A percentile compares a stretch with the other conserved stretches of the same genome.
Evolutionary conservation across 2,797 vertebrate species (phyloP).

Genomic region (Sciurus carolinensis): DNA sequence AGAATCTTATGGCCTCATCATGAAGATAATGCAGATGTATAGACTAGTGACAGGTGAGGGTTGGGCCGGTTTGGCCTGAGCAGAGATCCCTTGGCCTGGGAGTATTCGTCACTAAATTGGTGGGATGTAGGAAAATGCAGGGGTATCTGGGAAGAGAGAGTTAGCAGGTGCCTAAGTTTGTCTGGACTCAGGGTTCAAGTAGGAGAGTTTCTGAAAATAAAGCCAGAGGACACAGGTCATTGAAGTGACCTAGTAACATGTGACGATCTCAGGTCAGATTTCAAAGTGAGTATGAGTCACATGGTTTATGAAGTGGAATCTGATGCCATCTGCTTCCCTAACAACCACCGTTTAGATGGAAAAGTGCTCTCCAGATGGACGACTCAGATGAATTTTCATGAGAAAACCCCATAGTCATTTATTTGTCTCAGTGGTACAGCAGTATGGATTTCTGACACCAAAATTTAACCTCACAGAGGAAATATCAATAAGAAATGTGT

Average conservation of each 20-base stretch:
- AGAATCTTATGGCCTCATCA: neutral
- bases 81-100: neutral
- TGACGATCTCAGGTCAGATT: neutral
- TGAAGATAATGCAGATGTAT: neutral
- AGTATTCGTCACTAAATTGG: neutral
- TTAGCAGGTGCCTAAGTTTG: neutral
- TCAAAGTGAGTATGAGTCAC: neutral
- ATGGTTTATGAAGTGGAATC: neutral
- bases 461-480: neutral
- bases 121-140: neutral
- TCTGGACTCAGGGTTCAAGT: neutral
- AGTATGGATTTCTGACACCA: neutral
- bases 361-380: neutral
- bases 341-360: neutral
- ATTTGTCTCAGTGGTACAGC: neutral
- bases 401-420: neutral
- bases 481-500: neutral
- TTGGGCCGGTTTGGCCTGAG: neutral
- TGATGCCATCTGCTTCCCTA: neutral
- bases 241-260: neutral
- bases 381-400: neutral
- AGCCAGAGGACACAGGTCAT: neutral
- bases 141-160: neutral
- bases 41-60: neutral
- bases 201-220: neutral